Conservation (phyloP, 2,113 vertebrate species). For the Sarotherodon lohbergeri region DNA sequence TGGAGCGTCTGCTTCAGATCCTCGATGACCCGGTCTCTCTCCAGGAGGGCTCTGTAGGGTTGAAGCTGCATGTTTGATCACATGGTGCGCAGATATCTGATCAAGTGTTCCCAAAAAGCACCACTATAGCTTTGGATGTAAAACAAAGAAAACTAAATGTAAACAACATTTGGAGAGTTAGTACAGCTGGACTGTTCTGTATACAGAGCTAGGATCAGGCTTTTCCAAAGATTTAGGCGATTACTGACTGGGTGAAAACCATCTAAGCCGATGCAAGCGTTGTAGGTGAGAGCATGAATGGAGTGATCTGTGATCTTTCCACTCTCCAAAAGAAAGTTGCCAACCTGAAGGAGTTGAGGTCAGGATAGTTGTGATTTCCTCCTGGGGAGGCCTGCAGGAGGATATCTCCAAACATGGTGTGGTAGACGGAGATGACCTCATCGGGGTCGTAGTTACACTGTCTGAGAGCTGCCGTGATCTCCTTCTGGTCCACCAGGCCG, state of each 20-base stretch:
- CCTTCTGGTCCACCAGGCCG: background rate
- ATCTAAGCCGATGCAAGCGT: background rate
- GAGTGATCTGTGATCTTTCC: background rate
- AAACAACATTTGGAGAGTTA: background rate
- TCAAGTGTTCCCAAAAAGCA: background rate
- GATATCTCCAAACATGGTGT: background rate
- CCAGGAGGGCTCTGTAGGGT: constrained; percentile 45
- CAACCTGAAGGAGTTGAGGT: background rate
- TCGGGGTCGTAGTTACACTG: background rate
- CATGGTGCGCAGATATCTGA: background rate
- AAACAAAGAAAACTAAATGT: background rate
- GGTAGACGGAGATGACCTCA: background rate
- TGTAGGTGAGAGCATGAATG: background rate
- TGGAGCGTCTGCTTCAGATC: constrained; percentile 50
- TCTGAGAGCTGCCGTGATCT: background rate
- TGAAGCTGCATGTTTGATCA: background rate
- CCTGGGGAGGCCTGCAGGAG: background rate
- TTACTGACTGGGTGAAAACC: background rate
- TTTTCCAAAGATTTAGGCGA: background rate
- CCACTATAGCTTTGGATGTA: background rate
- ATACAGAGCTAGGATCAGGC: background rate
- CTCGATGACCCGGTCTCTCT: constrained; percentile 52
- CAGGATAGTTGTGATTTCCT: background rate
- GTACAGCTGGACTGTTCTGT: background rate
- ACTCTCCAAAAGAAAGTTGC: background rate